Evolutionary conservation across 2,113 vertebrate genomes (phyloP).

Genomic region (Plecturocebus donacophilus): DNA sequence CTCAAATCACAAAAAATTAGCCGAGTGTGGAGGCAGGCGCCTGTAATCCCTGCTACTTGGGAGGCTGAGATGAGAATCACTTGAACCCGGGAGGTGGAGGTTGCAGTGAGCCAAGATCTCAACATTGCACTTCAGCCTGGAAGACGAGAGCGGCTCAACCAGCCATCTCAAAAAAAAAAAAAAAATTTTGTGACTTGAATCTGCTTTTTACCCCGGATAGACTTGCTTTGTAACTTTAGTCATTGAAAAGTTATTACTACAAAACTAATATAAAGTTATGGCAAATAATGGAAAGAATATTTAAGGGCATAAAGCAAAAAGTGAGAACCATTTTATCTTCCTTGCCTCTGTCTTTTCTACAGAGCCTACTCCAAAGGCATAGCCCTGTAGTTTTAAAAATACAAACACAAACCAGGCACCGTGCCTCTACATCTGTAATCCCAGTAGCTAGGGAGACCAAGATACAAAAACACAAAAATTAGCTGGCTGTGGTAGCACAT

Average conservation of each 20-base stretch:
- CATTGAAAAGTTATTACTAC: neutral
- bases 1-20: too few species aligned
- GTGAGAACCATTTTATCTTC: neutral
- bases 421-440: too few species aligned
- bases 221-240: neutral
- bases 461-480: neutral
- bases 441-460: too few species aligned
- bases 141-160: too few species aligned
- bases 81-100: too few species aligned
- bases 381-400: neutral
- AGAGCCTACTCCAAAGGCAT: neutral
- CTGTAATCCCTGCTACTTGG: too few species aligned
- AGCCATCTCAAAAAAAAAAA: neutral
- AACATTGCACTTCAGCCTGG: too few species aligned
- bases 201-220: neutral
- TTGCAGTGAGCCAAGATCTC: too few species aligned
- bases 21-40: accelerated
- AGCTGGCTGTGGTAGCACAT: neutral
- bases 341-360: neutral
- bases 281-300: conserved; percentile 1
- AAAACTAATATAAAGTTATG: neutral
- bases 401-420: neutral
- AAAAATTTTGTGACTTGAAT: neutral
- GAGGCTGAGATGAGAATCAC: too few species aligned
- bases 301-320: neutral